Evolutionary conservation across 2,888 invertebrate genomes (phyloP), one percentile per base, ranked within the genome.

Genomic region (Amiota mariae): DNA sequence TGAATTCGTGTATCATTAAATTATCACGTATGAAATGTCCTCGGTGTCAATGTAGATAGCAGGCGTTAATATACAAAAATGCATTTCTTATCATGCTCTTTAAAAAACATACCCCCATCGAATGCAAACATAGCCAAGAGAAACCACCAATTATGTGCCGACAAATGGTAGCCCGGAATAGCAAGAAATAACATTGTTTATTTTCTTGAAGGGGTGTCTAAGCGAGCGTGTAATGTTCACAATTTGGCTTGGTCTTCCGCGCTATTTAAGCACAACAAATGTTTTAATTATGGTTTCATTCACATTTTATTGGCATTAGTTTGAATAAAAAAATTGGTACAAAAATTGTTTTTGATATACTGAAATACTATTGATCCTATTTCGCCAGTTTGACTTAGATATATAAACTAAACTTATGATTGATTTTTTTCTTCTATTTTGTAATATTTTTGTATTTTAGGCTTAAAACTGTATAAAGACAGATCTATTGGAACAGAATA

Each of bases 211-310:
- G 76, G 78, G 87, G 87, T 89, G 88, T 80, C 84, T 87, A 89
- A 89, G 86, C 87, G 88, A 87, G 83, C 89, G 88, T 89, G 87
- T 88, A 89, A 89, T 88, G 88, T 85, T 54, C 12, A 85, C 88
- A 88, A 86, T 88, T 89, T 87, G 81, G 80, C 82, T 81, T 84
- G 85, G 88, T 82, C 84, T 82, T 77, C 85, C 85, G 76, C 83
- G 79, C 78, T 76, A 78, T 82, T 82, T 83, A 78, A 71, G 64
- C 70, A 67, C 77, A 72, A 75, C 76, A 84, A 82, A 84, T 79
- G 81, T 79, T 82, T 84, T 82, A 84, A 82, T 82, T 85, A 76
- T 79, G 77, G 75, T 77, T 82, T 80, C 2, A 36, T 36, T 36
- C 4, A 36, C 36, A 36, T 36, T 2, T 2, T 36, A 6, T 36